Conservation (phyloP, 2,888 invertebrate species). For the Drosophila maculinotata region DNA sequence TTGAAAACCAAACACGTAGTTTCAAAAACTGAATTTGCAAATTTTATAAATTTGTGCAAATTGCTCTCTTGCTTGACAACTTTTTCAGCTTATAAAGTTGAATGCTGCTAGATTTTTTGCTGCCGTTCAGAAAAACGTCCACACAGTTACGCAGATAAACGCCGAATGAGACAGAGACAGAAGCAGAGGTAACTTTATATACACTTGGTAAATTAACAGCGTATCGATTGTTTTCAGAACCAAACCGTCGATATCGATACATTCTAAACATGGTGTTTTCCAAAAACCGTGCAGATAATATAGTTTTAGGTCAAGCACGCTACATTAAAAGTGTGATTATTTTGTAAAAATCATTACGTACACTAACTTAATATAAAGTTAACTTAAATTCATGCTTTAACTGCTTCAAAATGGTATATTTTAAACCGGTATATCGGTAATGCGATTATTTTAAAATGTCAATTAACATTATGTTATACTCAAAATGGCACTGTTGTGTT, state of each 20-base stretch:
- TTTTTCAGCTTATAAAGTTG: conserved; percentile 60
- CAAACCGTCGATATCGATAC: conserved; percentile 26
- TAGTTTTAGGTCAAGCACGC: background rate
- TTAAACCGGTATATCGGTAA: background rate
- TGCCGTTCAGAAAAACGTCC: conserved; percentile 65
- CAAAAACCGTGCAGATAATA: background rate
- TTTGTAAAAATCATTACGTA: background rate
- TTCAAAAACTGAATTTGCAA: conserved; percentile 50
- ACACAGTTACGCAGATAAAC: conserved; percentile 82
- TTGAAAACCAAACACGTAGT: conserved; percentile 46
- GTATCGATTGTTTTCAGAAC: conserved; percentile 28
- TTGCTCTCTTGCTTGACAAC: conserved; percentile 67
- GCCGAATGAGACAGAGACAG: conserved; percentile 84
- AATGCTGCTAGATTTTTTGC: conserved; percentile 52
- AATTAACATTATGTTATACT: conserved; percentile 32
- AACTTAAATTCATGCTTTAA: background rate
- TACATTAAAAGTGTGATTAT: background rate
- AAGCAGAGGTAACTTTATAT: conserved; percentile 63
- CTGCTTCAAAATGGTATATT: background rate
- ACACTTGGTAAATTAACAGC: conserved; percentile 29
- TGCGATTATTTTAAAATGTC: background rate
- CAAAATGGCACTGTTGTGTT: conserved; percentile 19
- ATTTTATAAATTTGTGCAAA: conserved; percentile 68
- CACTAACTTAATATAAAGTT: background rate
- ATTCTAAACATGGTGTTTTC: background rate